These are phyloP conservation scores for Sphecodes monilicornis DNA, from an alignment of 2,888 invertebrate genomes.

Conservation along the genomic window DNA sequence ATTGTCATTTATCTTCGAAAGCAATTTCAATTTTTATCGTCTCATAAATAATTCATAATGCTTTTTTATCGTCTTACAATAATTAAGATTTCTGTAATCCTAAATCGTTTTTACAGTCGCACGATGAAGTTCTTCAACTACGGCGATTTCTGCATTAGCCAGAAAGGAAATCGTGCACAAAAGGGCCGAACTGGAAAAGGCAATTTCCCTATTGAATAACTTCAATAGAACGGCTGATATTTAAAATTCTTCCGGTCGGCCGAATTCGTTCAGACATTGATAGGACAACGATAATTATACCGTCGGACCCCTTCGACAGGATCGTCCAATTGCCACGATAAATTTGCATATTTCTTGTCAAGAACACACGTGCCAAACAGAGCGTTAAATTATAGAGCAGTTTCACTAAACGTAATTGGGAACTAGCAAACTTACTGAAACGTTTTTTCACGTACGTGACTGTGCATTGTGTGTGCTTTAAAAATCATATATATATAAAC, in stretches of 20 bases:
- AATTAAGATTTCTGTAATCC: background rate
- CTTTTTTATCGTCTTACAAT: background rate
- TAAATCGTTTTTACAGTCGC: background rate
- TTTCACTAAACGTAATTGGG: slow-evolving; percentile 41
- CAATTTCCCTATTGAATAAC: slow-evolving; percentile 12
- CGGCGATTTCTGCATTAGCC: background rate
- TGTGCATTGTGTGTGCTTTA: background rate
- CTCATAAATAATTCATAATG: background rate
- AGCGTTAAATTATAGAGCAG: slow-evolving; percentile 57
- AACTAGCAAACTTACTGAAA: slow-evolving; percentile 18
- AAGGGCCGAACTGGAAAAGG: background rate
- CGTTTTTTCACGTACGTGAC: background rate
- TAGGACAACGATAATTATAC: slow-evolving; percentile 50
- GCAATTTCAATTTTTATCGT: background rate
- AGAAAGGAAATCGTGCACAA: background rate
- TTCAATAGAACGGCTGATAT: slow-evolving; percentile 21
- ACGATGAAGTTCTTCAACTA: background rate
- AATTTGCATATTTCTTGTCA: slow-evolving; percentile 58
- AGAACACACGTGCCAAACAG: slow-evolving; percentile 39
- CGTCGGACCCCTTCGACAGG: slow-evolving; percentile 41
- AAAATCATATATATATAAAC: background rate
- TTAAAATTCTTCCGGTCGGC: slow-evolving; percentile 49
- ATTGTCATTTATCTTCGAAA: background rate
- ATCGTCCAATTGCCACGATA: slow-evolving; percentile 47
- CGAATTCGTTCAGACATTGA: slow-evolving; percentile 48